phyloP scores from a whole-genome alignment of 1,140 invertebrate genomes.

The Bombus cullumanus region DNA sequence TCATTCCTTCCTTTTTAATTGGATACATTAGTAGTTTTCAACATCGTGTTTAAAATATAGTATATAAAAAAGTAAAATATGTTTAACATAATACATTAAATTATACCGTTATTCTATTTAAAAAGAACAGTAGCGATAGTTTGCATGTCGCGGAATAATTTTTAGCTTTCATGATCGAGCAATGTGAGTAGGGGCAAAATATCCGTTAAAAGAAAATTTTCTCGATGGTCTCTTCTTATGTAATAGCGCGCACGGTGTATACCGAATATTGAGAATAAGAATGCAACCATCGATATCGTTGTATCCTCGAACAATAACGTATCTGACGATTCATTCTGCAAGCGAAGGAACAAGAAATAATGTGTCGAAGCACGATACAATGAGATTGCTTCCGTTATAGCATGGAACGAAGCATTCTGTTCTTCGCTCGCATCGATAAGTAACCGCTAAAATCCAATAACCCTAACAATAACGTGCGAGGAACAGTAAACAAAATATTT shows the following conservation, averaged over 20 bases:
- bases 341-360: conserved; percentile 18
- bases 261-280: background rate
- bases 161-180: conserved; percentile 8
- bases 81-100: background rate
- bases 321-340: conserved; percentile 16
- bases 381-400: background rate
- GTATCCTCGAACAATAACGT: conserved; percentile 8
- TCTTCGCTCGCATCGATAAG: conserved; percentile 23
- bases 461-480: conserved; percentile 36
- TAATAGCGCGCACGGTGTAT: background rate
- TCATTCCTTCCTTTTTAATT: background rate
- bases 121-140: background rate
- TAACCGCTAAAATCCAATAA: conserved; percentile 60
- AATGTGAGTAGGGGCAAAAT: background rate
- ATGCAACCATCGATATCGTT: conserved; percentile 12
- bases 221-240: conserved; percentile 18
- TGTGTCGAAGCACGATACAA: background rate
- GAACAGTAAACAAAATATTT: conserved; percentile 56
- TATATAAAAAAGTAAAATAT: background rate
- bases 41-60: background rate
- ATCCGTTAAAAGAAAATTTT: conserved; percentile 9
- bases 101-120: background rate
- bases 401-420: conserved; percentile 27
- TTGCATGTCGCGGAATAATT: background rate
- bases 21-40: background rate